phyloP scores from a whole-genome alignment of 1,140 invertebrate species.

The Penaeus japonicus region DNA sequence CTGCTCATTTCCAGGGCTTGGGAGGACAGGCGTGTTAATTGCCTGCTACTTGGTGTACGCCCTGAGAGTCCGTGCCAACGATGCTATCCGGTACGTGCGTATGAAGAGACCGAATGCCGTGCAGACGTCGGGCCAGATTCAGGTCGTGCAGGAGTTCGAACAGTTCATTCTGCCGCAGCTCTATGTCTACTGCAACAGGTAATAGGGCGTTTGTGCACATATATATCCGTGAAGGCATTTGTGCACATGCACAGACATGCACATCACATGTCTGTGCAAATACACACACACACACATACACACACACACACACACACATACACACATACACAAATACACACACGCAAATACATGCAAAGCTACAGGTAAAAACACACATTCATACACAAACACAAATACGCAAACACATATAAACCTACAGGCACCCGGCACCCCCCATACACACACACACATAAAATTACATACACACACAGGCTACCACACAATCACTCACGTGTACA shows the following conservation, averaged over 20 bases:
- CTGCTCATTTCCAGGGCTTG: slow-evolving; percentile 70
- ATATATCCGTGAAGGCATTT: background rate
- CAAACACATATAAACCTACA: no score
- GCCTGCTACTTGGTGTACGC: slow-evolving; percentile 86
- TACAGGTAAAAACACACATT: background rate
- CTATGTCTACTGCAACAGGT: slow-evolving; percentile 76
- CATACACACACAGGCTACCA: no score
- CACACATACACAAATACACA: background rate
- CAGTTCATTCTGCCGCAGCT: slow-evolving; percentile 82
- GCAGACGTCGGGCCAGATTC: slow-evolving; percentile 82
- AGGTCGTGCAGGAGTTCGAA: slow-evolving; percentile 83
- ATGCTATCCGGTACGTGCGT: slow-evolving; percentile 83
- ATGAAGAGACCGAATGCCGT: slow-evolving; percentile 80
- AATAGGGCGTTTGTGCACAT: slow-evolving; percentile 54
- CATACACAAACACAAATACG: no score
- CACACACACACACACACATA: background rate
- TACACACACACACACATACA: background rate
- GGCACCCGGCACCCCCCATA: no score
- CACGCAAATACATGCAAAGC: background rate
- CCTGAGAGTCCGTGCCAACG: slow-evolving; percentile 77
- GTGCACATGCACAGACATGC: background rate
- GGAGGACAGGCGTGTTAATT: slow-evolving; percentile 85
- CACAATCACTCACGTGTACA: no score
- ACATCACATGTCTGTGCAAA: background rate
- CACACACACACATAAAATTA: no score